phyloP scores from a whole-genome alignment of 2,888 invertebrate species.

The Parasteatoda lunata region DNA sequence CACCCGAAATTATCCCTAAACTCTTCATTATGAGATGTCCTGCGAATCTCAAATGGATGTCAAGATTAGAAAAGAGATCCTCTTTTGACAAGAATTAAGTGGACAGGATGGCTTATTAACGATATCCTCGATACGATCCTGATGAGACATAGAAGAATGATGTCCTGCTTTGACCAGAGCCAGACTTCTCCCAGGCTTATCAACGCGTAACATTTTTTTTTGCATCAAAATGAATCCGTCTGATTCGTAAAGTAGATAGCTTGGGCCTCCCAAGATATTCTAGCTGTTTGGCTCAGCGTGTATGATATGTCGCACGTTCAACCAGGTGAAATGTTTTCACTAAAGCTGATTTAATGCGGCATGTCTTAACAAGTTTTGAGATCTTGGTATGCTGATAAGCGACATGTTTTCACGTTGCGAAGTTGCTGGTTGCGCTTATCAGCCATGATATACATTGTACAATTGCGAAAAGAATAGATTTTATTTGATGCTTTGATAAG shows the following conservation, averaged over 20 bases:
- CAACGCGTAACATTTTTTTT: not conserved
- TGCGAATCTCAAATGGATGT: not conserved
- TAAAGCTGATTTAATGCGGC: not conserved
- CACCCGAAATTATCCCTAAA: conserved; percentile 1
- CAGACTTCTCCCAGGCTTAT: not conserved
- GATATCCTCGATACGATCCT: conserved; percentile 1
- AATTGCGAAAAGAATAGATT: too few relatives aligned
- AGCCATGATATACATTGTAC: too few relatives aligned
- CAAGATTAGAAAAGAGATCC: not conserved
- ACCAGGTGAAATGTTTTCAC: not conserved
- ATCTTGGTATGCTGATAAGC: too few relatives aligned
- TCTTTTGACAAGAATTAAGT: conserved; percentile 24
- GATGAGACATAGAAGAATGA: not conserved
- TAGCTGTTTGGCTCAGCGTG: not conserved
- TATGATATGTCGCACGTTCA: not conserved
- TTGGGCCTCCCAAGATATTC: conserved; percentile 3
- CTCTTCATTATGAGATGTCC: not conserved
- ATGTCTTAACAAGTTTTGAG: not conserved
- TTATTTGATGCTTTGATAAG: too few relatives aligned
- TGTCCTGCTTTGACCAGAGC: not conserved
- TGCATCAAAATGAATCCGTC: not conserved
- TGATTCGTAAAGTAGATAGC: not conserved
- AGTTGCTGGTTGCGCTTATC: too few relatives aligned
- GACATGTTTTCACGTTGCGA: too few relatives aligned
- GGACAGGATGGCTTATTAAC: conserved; percentile 57